These are phyloP conservation scores for Brachyalestes nurse DNA, from an alignment of 2,797 vertebrate genomes.

Conservation along the genomic window DNA sequence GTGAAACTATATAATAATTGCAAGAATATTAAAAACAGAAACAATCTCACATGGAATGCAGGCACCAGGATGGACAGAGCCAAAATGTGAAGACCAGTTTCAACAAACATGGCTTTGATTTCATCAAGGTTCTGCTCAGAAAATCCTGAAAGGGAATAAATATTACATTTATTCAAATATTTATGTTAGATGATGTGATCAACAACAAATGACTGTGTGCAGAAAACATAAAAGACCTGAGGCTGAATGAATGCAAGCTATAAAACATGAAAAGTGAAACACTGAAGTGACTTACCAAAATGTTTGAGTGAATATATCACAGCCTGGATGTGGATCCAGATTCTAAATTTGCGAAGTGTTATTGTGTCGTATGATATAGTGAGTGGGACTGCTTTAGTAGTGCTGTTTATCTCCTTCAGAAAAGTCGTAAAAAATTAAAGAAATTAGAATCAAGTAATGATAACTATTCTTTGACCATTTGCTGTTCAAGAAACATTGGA, in stretches of 20 bases:
- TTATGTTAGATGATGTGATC: not conserved
- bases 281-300: slow-evolving; percentile 83
- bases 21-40: not conserved
- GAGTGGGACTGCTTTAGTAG: slow-evolving; percentile 85
- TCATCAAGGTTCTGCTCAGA: slow-evolving; percentile 94
- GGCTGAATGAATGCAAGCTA: not conserved
- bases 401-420: slow-evolving; percentile 86
- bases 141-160: slow-evolving; percentile 81
- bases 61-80: slow-evolving; percentile 90
- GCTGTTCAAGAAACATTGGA: not conserved
- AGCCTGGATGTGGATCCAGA: slow-evolving; percentile 97
- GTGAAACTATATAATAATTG: too few species aligned
- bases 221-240: not conserved
- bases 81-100: slow-evolving; percentile 91
- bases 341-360: slow-evolving; percentile 88
- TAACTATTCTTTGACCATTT: not conserved
- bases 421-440: not conserved
- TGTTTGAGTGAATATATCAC: slow-evolving; percentile 91
- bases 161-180: not conserved
- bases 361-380: slow-evolving; percentile 91
- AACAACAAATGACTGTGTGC: not conserved
- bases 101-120: slow-evolving; percentile 92
- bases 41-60: slow-evolving; percentile 89
- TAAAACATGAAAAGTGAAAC: not conserved
- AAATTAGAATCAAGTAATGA: slow-evolving; percentile 11